These are phyloP conservation scores for Reinhardtius hippoglossoides DNA, from an alignment of 2,113 vertebrate species.

Conservation along the genomic window DNA sequence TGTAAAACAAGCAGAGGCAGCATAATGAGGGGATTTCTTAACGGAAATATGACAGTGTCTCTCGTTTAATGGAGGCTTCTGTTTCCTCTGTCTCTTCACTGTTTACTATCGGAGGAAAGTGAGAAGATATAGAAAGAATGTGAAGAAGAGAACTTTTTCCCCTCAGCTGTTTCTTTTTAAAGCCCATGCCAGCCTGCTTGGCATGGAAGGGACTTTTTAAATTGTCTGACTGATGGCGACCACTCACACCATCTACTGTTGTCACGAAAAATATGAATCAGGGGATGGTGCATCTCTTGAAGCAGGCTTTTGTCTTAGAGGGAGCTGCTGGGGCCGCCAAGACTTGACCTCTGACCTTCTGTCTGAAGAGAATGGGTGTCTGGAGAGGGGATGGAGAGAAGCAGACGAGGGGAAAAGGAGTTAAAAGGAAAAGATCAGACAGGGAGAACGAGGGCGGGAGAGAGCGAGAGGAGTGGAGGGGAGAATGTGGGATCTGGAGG, in stretches of 20 bases:
- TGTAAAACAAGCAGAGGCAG: neutral
- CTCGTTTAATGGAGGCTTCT: neutral
- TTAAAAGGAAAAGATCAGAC: slow-evolving; percentile 45
- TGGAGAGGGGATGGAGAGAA: slow-evolving; percentile 47
- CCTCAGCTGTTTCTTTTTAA: slow-evolving; percentile 66
- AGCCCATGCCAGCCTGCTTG: slow-evolving; percentile 38
- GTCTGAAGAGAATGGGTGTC: slow-evolving; percentile 66
- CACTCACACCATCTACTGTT: slow-evolving; percentile 62
- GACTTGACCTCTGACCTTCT: slow-evolving; percentile 69
- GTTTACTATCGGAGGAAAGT: slow-evolving; percentile 44
- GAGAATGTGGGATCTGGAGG: slow-evolving; percentile 44
- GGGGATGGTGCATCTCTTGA: slow-evolving; percentile 49
- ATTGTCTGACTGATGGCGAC: slow-evolving; percentile 42
- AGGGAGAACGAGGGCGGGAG: neutral
- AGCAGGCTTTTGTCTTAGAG: slow-evolving; percentile 69
- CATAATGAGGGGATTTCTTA: neutral
- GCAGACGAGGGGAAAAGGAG: slow-evolving; percentile 32
- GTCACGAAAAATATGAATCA: slow-evolving; percentile 63
- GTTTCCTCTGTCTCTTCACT: slow-evolving; percentile 18
- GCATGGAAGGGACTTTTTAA: slow-evolving; percentile 42
- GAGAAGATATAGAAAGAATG: slow-evolving; percentile 72
- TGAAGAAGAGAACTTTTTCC: slow-evolving; percentile 17
- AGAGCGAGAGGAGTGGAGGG: slow-evolving; percentile 31
- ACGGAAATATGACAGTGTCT: neutral
- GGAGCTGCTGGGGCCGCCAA: slow-evolving; percentile 49